Base-by-base conservation (phyloP, 2,888 invertebrate genomes). In the Machimus atricapillus region DNA sequence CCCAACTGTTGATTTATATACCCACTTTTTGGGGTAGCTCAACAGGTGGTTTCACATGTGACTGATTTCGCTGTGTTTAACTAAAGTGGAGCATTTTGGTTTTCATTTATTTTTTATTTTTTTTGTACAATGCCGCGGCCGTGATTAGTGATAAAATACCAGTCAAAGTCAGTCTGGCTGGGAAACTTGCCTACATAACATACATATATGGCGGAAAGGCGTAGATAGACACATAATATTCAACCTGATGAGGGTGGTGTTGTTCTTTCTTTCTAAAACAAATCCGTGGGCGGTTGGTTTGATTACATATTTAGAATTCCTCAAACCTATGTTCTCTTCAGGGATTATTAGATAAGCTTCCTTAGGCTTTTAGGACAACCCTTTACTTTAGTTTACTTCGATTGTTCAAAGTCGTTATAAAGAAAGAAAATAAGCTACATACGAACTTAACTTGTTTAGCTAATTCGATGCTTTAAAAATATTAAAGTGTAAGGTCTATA, bases 41-140 rank as follows among this genome's bases (percentile, higher is more conserved):
- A 79, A 79, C 79, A 79, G 79, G 79, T 79, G 79, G 52, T 7
- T 52, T 66, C 78, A 79, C 31, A 79, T 79, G 40, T 79, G 46
- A 7, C 52, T 52, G 23, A 46, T 78, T 43, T 43, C 3, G 46
- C 46, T 23, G 27, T 78, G 27, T 52, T 16, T 5, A 52, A 79
- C 66, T 27, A 46, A 79, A 79, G 79, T 79, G 46, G 79, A 46
- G 9, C 52, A n/a, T 66, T 66, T 56, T 56, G 9, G 5, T 56
- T 56, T 19, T 56, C 4, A 0, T 12, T 12, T 56, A 3, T 19
- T 56, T 7, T 56, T 56, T 19, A 19, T 23, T 78, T 66, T 23
- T 58, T 58, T 79, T 14, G n/a, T 79, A n/a, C 52, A 79, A 79
- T 79, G 79, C 16, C 79, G n/a, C 52, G 79, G n/a, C 79, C 79